Conservation (phyloP, 2,113 vertebrate genomes). For the Haliaeetus leucogaster region DNA sequence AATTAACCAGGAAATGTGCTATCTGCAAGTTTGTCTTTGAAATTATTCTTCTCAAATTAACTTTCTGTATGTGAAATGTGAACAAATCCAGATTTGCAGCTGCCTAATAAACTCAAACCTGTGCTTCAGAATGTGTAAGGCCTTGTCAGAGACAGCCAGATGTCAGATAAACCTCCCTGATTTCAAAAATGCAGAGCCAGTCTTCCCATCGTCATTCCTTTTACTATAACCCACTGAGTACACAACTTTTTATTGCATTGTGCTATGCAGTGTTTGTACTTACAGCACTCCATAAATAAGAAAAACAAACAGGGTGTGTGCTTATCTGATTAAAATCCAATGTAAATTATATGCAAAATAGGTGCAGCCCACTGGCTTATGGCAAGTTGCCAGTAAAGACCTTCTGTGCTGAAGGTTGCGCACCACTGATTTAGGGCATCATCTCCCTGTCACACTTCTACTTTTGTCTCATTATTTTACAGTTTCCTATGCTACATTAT, state of each 20-base stretch:
- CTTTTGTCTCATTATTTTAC: background rate
- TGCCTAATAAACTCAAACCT: background rate
- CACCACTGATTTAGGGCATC: background rate
- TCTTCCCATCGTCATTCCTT: background rate
- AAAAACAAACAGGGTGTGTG: background rate
- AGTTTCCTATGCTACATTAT: background rate
- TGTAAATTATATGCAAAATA: background rate
- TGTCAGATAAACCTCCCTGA: background rate
- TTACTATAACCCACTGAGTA: background rate
- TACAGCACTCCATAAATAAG: background rate
- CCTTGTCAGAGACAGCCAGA: background rate
- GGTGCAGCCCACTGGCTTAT: background rate
- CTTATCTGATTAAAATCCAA: conserved; percentile 1
- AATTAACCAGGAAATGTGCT: background rate
- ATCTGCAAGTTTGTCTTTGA: background rate
- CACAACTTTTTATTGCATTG: background rate
- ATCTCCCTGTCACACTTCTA: background rate
- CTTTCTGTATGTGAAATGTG: background rate
- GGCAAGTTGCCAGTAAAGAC: background rate
- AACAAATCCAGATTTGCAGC: background rate
- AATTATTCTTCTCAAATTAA: background rate
- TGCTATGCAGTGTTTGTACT: background rate
- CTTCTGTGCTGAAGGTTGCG: background rate
- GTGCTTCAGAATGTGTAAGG: background rate
- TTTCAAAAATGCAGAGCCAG: background rate